These are phyloP conservation scores for Eriocheir sinensis DNA, from an alignment of 1,140 invertebrate genomes.

Conservation along the genomic window DNA sequence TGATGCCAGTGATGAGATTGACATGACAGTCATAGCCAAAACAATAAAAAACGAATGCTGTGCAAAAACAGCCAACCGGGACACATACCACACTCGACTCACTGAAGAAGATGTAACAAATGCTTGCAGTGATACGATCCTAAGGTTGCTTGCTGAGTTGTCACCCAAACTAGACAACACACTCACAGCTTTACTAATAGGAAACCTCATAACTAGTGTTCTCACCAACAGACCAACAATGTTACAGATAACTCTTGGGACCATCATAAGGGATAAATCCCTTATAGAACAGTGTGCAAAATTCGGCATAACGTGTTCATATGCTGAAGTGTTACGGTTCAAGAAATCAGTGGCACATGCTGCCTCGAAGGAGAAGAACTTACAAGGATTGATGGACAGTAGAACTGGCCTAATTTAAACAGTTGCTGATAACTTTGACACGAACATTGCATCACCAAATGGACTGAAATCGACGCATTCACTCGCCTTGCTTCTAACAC, in stretches of 20 bases:
- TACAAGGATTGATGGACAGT: too few relatives aligned
- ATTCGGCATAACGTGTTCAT: too few relatives aligned
- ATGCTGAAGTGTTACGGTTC: too few relatives aligned
- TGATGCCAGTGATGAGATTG: constrained; percentile 50
- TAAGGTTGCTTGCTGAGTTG: constrained; percentile 42
- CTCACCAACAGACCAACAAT: constrained; percentile 52
- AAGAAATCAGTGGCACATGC: too few relatives aligned
- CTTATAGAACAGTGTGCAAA: constrained; percentile 53
- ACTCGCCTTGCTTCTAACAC: too few relatives aligned
- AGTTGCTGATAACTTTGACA: too few relatives aligned
- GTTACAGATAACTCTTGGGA: constrained; percentile 39
- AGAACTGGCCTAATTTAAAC: too few relatives aligned
- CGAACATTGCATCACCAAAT: too few relatives aligned
- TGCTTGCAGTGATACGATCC: constrained; percentile 7
- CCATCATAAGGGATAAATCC: constrained; percentile 46
- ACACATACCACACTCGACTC: constrained; percentile 35
- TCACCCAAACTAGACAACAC: constrained; percentile 44
- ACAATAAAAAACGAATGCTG: constrained; percentile 50
- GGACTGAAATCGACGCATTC: too few relatives aligned
- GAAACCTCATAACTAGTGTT: constrained; percentile 48
- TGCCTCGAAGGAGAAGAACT: too few relatives aligned
- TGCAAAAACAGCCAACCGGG: constrained; percentile 49
- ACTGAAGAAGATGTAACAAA: constrained; percentile 45
- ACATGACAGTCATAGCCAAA: constrained; percentile 45
- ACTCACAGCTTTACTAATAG: constrained; percentile 21